Conservation (phyloP, 2,797 vertebrate genomes). For the Poecilia picta region DNA sequence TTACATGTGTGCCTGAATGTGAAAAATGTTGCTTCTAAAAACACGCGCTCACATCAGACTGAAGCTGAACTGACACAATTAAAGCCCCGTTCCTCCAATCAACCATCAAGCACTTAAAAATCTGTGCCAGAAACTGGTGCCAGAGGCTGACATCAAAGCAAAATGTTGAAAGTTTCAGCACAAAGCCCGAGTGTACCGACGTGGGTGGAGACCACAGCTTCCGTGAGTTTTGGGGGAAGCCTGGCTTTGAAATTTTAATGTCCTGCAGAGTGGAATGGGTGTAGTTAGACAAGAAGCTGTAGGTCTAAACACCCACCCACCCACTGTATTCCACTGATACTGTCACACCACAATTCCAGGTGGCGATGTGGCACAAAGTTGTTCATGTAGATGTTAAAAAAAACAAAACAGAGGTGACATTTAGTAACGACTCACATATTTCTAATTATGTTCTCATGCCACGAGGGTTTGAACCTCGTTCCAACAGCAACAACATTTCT, state of each 20-base stretch:
- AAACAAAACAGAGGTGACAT: not conserved
- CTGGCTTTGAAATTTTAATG: slow-evolving; percentile 72
- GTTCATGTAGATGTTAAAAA: slow-evolving; percentile 9
- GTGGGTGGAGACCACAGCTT: slow-evolving; percentile 67
- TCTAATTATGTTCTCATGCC: slow-evolving; percentile 35
- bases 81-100: slow-evolving; percentile 44
- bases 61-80: slow-evolving; percentile 36
- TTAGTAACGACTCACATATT: slow-evolving; percentile 3
- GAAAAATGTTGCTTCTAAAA: slow-evolving; percentile 24
- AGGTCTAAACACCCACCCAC: slow-evolving; percentile 25
- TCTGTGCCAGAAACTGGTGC: slow-evolving; percentile 26
- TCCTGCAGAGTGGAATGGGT: slow-evolving; percentile 55
- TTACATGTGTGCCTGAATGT: slow-evolving; percentile 23
- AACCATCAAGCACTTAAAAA: slow-evolving; percentile 57
- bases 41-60: slow-evolving; percentile 8
- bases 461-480: slow-evolving; percentile 32
- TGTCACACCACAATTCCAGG: slow-evolving; percentile 35
- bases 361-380: slow-evolving; percentile 14
- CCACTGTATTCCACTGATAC: slow-evolving; percentile 25
- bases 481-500: slow-evolving; percentile 21
- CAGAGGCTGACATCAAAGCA: slow-evolving; percentile 62
- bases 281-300: slow-evolving; percentile 43
- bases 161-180: slow-evolving; percentile 49
- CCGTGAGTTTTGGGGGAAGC: slow-evolving; percentile 60
- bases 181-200: slow-evolving; percentile 37